Conservation (phyloP, 2,113 vertebrate species). For the Cavia aperea region DNA sequence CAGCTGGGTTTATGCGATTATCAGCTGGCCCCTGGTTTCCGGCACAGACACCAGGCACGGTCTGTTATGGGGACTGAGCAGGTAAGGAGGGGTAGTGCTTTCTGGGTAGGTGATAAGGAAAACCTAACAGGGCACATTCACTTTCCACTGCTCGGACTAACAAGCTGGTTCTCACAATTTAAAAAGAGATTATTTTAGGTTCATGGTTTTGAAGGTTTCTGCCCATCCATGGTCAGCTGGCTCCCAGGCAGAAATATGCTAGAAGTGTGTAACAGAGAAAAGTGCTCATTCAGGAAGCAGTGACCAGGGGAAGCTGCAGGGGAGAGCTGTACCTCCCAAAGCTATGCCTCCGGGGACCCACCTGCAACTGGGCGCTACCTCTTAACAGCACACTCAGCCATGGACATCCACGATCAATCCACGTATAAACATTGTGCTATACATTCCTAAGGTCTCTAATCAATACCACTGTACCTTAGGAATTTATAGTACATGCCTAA, state of each 20-base stretch:
- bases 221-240: background rate
- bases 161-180: background rate
- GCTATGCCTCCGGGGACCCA: background rate
- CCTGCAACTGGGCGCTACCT: fast-evolving
- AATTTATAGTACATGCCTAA: slow-evolving; percentile 3
- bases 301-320: background rate
- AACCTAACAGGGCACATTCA: background rate
- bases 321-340: background rate
- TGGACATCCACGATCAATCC: background rate
- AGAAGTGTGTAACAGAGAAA: background rate
- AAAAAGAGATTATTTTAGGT: background rate
- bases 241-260: background rate
- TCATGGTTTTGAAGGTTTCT: background rate
- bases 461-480: background rate
- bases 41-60: background rate
- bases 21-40: background rate
- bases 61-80: background rate
- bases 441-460: background rate
- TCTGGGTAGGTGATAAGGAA: background rate
- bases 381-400: background rate
- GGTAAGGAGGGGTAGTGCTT: background rate
- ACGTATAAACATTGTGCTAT: background rate
- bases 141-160: background rate
- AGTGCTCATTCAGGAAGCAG: background rate
- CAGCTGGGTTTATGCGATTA: background rate